Base-by-base conservation (phyloP, 2,797 vertebrate genomes). In the Cossypha heuglini region DNA sequence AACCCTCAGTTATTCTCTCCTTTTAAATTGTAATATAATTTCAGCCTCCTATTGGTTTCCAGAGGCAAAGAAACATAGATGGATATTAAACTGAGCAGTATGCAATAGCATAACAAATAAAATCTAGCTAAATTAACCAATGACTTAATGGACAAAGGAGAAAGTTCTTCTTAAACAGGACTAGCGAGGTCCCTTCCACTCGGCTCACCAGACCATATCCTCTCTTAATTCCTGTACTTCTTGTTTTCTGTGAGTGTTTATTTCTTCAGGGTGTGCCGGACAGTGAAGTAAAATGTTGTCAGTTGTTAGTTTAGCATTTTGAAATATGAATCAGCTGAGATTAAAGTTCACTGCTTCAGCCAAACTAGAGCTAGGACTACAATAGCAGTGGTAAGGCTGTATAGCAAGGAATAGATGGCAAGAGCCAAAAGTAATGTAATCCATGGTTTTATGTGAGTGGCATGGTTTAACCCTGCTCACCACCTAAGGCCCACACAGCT, bases 11-110 rank as follows among this genome's bases (percentile, higher is more conserved):
- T 77, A 58, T 16, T 87, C 38, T 78, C 13, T 81, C 74, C 19
- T 88, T 90, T 82, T 58, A 91, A 93, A 93, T 13, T 86, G 35
- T 48, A 66, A 66, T 74, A 51, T 11, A 75, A 71, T 69, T 96
- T 67, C 61, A 71, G 57, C 7, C 13, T 78, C 16, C 7, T 13
- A 9, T 58, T 66, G 21, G 38, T 72, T 91, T 91, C 54, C 33
- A 76, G 49, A 68, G 26, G 33, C 16, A 88, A 82, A 81, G 55
- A 78, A 75, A 62, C 22, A 6, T 33, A 84, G 79, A 81, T 10
- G 17, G 45, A 35, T 90, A 67, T 63, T 80, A 90, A 90, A 72
- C 1, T 40, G 62, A 78, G 28, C 38, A 78, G 31, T 72, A 81
- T 83, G 79, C 25, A 74, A 37, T 74, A 86, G 29, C 22, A 58